Evolutionary conservation across 2,113 vertebrate genomes (phyloP), one percentile per base, ranked within the genome.

Genomic region (Furnarius figulus): DNA sequence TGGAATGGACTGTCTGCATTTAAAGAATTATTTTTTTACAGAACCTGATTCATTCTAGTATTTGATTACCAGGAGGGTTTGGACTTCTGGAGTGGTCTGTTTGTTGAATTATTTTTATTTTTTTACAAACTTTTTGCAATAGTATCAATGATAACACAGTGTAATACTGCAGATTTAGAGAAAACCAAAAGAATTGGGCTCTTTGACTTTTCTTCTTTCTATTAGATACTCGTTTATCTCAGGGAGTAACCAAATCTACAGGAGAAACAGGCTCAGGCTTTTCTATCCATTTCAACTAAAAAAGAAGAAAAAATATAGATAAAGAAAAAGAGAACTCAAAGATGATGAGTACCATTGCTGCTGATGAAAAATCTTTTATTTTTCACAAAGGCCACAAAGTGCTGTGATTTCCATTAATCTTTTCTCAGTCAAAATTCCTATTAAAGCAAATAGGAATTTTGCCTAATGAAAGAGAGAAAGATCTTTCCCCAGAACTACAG

Each of bases 71-170:
- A 66, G 40, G 87, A 82, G 2, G 8, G 2, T 46, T 88, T 73
- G 42, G 12, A 35, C 13, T 81, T 85, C 4, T 0, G 0, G 4
- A 12, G 4, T 22, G 5, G 0, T 9, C 19, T 55, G 6, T 56
- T 67, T 58, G 10, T 15, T 75, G 8, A 3, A 52, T 28, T 52
- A 25, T 50, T 25, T 55, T 79, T 46, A 19, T 46, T 50, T 30
- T 56, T 9, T 5, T 56, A 40, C 46, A 46, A 21, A 21, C 21
- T 27, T 35, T 62, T 86, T 86, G 15, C 22, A 85, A 25, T 42
- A 39, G 46, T 56, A 58, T 72, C 16, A 42, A 1, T 49, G 14
- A 53, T 37, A 28, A 78, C 4, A 78, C 17, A 62, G 7, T 35
- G 30, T 30, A 76, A 66, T 35, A 56, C 3, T 46, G 8, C 5